Evolutionary conservation across 2,113 vertebrate species (phyloP).

Genomic region (Gopherus evgoodei): DNA sequence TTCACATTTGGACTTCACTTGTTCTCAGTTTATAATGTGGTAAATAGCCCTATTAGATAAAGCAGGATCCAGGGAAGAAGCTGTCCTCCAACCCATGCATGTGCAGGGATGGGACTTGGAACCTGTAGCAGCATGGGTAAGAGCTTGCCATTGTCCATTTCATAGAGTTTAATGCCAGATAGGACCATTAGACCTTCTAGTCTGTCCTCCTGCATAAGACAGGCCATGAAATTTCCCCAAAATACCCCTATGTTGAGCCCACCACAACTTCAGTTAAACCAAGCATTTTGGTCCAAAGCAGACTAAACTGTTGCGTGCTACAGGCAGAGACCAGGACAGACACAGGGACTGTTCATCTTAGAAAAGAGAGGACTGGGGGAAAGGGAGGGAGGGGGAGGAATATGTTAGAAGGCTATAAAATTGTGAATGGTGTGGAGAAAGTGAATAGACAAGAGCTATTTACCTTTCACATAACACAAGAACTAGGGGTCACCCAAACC

Average conservation of each 20-base stretch:
- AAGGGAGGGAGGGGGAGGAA: too few relatives aligned
- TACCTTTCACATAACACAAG: too few relatives aligned
- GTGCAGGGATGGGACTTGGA: neutral
- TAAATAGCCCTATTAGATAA: neutral
- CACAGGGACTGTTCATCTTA: too few relatives aligned
- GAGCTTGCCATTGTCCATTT: neutral
- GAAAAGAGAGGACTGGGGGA: too few relatives aligned
- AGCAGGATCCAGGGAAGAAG: neutral
- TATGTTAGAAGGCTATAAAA: too few relatives aligned
- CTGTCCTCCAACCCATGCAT: neutral
- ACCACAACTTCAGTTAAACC: neutral
- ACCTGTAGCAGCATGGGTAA: neutral
- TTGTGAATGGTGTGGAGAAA: too few relatives aligned
- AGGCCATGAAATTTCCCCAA: neutral
- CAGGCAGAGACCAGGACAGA: neutral
- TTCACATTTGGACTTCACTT: fast-evolving
- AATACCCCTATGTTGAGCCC: neutral
- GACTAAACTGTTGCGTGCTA: too few relatives aligned
- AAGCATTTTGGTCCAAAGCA: neutral
- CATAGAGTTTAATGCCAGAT: neutral
- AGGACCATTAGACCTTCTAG: neutral
- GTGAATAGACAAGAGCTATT: too few relatives aligned
- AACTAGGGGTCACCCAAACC: too few relatives aligned
- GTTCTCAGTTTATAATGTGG: fast-evolving
- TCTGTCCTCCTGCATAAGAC: neutral